Percentiles rank a stretch among this genome's conserved stretches.
Conservation (phyloP, 2,888 invertebrate genomes). For the Coenonympha arcania region DNA sequence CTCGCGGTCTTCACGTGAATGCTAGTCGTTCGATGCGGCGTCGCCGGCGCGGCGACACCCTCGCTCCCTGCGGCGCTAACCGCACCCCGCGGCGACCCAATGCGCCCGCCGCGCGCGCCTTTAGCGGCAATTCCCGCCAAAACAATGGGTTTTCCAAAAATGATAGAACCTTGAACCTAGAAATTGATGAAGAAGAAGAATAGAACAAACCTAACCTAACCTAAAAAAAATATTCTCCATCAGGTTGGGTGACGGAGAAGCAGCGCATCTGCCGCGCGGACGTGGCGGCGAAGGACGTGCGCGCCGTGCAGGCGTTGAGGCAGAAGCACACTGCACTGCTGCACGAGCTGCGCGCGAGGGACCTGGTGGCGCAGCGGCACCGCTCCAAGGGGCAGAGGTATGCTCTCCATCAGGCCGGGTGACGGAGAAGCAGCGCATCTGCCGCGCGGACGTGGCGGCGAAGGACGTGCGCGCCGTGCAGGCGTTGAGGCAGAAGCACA, state of each 20-base stretch:
- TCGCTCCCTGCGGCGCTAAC: no score
- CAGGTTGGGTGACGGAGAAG: slow-evolving; percentile 93
- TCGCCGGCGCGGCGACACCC: no score
- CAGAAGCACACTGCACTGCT: slow-evolving; percentile 93
- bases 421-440: slow-evolving; percentile 93
- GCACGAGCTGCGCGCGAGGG: slow-evolving; percentile 90
- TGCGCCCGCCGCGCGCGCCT: no score
- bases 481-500: slow-evolving; percentile 93
- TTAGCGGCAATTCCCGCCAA: no score
- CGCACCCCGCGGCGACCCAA: no score
- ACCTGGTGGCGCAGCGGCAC: slow-evolving; percentile 58
- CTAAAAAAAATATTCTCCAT: no score
- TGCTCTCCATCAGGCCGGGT: slow-evolving; percentile 96
- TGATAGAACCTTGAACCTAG: no score
- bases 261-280: slow-evolving; percentile 93
- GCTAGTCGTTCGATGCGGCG: no score
- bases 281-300: slow-evolving; percentile 93
- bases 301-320: slow-evolving; percentile 89
- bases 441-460: slow-evolving; percentile 92
- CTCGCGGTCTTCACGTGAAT: no score
- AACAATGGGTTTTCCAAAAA: no score
- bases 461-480: slow-evolving; percentile 94
- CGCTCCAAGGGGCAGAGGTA: slow-evolving; percentile 77
- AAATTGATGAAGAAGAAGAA: no score
- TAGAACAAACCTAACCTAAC: no score